These are phyloP conservation scores for Dendronephthya gigantea DNA, from an alignment of 64 coral and sea anemone species.

Conservation along the genomic window DNA sequence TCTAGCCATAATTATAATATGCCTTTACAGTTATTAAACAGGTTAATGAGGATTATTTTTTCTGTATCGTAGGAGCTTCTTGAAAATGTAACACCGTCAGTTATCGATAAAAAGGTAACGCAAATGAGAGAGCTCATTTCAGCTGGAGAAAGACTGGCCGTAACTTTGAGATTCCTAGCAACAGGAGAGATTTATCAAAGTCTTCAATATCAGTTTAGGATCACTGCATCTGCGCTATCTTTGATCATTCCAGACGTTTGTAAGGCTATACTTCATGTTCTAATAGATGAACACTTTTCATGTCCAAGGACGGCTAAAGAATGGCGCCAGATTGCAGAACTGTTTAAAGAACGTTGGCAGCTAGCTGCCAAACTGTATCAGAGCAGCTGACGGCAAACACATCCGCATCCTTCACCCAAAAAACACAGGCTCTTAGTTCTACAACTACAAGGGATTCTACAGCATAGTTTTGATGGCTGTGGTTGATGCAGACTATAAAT, in stretches of 20 bases:
- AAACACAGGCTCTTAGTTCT: background rate
- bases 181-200: background rate
- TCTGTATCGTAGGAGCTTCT: no score
- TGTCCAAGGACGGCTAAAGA: background rate
- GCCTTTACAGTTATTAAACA: no score
- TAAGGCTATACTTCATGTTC: background rate
- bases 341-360: slow-evolving; percentile 5
- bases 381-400: slow-evolving; percentile 4
- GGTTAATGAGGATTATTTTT: no score
- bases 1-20: no score
- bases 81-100: no score
- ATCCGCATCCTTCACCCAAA: background rate
- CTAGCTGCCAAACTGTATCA: background rate
- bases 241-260: slow-evolving; percentile 7
- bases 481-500: background rate
- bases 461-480: background rate
- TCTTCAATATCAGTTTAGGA: background rate
- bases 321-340: background rate
- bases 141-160: background rate
- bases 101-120: no score
- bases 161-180: background rate
- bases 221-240: background rate
- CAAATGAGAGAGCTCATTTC: no score
- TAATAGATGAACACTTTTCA: background rate
- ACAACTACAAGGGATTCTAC: no score